Conservation (phyloP, 2,888 invertebrate genomes). For the Orchesella flavescens region DNA sequence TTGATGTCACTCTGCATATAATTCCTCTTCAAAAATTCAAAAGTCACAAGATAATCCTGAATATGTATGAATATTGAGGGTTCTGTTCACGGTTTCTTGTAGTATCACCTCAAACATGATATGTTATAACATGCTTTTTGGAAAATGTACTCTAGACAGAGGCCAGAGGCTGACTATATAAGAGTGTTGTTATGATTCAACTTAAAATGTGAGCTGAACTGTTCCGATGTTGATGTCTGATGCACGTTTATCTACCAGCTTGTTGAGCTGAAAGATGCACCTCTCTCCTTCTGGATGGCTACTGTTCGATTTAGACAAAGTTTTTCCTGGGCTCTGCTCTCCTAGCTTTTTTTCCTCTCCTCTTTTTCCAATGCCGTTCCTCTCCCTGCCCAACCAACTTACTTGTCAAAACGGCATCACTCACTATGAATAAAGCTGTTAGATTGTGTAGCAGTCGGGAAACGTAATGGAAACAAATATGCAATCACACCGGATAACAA, state of each 20-base stretch:
- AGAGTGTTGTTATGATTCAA: conserved; percentile 49
- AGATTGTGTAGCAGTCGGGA: conserved; percentile 18
- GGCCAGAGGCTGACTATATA: conserved; percentile 56
- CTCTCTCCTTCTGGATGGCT: no score
- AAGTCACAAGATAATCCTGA: not conserved
- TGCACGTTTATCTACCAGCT: not conserved
- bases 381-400: not conserved
- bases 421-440: not conserved
- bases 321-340: not conserved
- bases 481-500: conserved; percentile 28
- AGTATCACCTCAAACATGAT: not conserved
- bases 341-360: conserved; percentile 1
- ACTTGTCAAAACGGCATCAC: conserved; percentile 1
- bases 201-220: conserved; percentile 42
- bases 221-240: not conserved
- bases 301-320: no score
- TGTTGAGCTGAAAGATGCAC: not conserved
- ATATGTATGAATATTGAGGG: not conserved
- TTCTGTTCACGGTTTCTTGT: not conserved
- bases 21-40: not conserved
- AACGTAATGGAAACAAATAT: conserved; percentile 34
- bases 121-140: not conserved
- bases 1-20: no score
- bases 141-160: conserved; percentile 50
- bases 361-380: not conserved